These are phyloP conservation scores for Megaptera novaeangliae DNA, from an alignment of 2,113 vertebrate species.

Conservation along the genomic window DNA sequence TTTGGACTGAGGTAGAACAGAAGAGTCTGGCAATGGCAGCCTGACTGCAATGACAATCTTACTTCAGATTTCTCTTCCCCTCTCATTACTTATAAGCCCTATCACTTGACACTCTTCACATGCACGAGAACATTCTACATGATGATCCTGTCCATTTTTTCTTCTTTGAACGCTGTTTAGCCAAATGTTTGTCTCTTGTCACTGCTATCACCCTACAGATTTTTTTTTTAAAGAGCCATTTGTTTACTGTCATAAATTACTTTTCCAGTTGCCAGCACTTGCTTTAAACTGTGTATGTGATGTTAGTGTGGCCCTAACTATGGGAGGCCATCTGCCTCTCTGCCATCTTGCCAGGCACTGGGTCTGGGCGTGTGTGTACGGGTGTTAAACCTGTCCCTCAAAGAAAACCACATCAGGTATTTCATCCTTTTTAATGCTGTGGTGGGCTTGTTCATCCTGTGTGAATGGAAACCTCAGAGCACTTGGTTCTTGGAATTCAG, in stretches of 20 bases:
- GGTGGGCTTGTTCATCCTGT: neutral
- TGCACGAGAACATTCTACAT: neutral
- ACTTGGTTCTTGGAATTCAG: conserved; percentile 43
- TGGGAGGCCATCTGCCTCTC: neutral
- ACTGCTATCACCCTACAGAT: neutral
- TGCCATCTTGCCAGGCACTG: neutral
- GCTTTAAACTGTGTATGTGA: neutral
- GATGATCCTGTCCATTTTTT: neutral
- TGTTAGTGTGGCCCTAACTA: neutral
- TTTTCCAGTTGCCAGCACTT: neutral
- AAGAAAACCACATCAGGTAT: conserved; percentile 34
- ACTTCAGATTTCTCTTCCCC: neutral
- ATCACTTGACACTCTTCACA: neutral
- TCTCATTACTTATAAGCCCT: rapidly evolving
- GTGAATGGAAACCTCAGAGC: conserved; percentile 35
- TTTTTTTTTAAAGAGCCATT: conserved; percentile 24
- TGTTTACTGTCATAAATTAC: conserved; percentile 29
- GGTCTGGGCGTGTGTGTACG: neutral
- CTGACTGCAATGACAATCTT: neutral
- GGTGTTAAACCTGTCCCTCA: neutral
- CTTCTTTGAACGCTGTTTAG: neutral
- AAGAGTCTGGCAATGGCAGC: neutral
- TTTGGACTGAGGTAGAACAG: neutral
- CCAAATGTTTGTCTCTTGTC: conserved; percentile 31
- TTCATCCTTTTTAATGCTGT: neutral